Percentiles rank a stretch among this genome's conserved stretches.
These are phyloP conservation scores for Drosophila arawakana DNA, from an alignment of 1,140 invertebrate species.

Conservation along the genomic window DNA sequence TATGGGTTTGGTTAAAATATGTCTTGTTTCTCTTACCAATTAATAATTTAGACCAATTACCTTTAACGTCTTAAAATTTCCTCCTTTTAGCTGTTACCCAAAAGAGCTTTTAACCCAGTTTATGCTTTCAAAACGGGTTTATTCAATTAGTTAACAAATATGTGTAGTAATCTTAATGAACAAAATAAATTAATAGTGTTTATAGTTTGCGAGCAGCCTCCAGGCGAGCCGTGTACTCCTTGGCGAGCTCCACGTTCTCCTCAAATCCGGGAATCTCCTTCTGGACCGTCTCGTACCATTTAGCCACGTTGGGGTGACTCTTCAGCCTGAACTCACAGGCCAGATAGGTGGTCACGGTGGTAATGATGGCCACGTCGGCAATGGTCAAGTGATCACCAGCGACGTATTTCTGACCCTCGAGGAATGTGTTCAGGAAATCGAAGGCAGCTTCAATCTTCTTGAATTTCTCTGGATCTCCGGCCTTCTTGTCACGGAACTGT, in stretches of 20 bases:
- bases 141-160: constrained; percentile 7
- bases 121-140: neutral
- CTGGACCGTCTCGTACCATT: constrained; percentile 89
- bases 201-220: constrained; percentile 15
- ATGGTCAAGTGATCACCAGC: constrained; percentile 89
- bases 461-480: constrained; percentile 87
- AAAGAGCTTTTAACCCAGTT: too few species aligned
- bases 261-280: constrained; percentile 89
- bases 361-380: constrained; percentile 89
- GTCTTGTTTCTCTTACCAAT: too few species aligned
- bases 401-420: constrained; percentile 87
- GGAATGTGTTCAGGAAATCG: constrained; percentile 87
- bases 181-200: neutral
- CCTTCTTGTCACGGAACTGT: constrained; percentile 86
- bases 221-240: constrained; percentile 53
- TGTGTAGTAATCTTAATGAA: neutral
- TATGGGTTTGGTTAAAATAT: too few species aligned
- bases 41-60: too few species aligned
- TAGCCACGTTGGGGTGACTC: constrained; percentile 88
- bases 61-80: too few species aligned
- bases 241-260: constrained; percentile 86
- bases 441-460: constrained; percentile 87
- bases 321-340: constrained; percentile 87
- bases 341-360: constrained; percentile 87
- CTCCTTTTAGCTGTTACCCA: too few species aligned